phyloP scores from a whole-genome alignment of 2,113 vertebrate genomes.

The Regulus satrapa region DNA sequence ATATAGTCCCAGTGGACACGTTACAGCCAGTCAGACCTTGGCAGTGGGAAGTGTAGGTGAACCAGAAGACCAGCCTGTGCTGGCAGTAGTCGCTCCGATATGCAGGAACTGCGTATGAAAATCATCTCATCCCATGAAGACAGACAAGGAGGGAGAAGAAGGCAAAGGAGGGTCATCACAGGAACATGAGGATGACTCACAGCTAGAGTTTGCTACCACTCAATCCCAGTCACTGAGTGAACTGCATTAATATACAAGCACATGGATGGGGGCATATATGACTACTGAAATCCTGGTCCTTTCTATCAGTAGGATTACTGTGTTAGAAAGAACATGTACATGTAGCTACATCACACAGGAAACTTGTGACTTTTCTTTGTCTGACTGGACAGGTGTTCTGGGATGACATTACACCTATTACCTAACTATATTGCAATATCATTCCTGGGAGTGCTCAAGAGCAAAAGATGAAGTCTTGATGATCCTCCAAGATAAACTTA shows the following conservation, averaged over 20 bases:
- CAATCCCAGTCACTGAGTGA: not conserved
- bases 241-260: not conserved
- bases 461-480: not conserved
- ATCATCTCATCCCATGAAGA: not conserved
- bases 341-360: not conserved
- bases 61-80: not conserved
- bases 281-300: not conserved
- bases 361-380: not conserved
- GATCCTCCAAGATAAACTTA: not conserved
- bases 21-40: not conserved
- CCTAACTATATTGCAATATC: accelerated
- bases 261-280: not conserved
- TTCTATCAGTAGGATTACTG: not conserved
- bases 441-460: not conserved
- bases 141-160: not conserved
- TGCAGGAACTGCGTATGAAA: accelerated
- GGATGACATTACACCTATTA: not conserved
- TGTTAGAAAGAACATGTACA: not conserved
- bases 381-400: not conserved
- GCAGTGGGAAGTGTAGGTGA: not conserved
- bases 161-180: not conserved
- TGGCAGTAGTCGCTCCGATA: accelerated
- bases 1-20: not conserved
- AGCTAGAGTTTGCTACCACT: not conserved
- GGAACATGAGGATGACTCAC: not conserved